Evolutionary conservation across 1,140 invertebrate species (phyloP).

Genomic region (Holcopasites calliopsidis): DNA sequence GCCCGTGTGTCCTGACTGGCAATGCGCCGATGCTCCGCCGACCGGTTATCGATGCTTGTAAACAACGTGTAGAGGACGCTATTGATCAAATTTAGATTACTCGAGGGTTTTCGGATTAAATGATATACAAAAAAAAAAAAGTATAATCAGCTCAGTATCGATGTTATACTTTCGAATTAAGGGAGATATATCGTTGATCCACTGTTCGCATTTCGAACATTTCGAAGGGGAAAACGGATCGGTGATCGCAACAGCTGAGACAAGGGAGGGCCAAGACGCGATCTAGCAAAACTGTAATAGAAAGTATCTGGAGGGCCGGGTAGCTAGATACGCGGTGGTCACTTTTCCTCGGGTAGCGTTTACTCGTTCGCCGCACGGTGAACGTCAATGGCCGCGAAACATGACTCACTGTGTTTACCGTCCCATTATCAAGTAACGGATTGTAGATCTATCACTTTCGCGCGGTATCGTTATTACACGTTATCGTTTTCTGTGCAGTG

Average conservation of each 20-base stretch:
- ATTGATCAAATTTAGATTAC: too few relatives aligned
- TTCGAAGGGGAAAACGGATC: neutral
- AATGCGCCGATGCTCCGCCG: neutral
- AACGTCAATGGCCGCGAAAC: slow-evolving; percentile 47
- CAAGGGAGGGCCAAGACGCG: slow-evolving; percentile 45
- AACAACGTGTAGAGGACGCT: too few relatives aligned
- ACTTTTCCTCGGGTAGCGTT: slow-evolving; percentile 30
- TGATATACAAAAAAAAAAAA: too few relatives aligned
- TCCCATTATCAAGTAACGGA: slow-evolving; percentile 56
- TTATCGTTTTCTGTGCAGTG: neutral
- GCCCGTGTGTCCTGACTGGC: slow-evolving; percentile 15
- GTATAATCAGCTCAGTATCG: too few relatives aligned
- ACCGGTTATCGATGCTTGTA: slow-evolving; percentile 15
- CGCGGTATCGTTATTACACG: neutral
- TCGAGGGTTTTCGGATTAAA: too few relatives aligned
- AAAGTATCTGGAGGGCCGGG: slow-evolving; percentile 40
- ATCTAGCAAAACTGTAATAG: slow-evolving; percentile 46
- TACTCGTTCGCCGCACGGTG: slow-evolving; percentile 17
- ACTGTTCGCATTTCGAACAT: too few relatives aligned
- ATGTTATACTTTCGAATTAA: too few relatives aligned
- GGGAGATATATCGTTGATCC: too few relatives aligned
- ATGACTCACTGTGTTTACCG: slow-evolving; percentile 54
- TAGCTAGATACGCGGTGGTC: slow-evolving; percentile 20
- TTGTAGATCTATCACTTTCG: slow-evolving; percentile 48
- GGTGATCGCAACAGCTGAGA: slow-evolving; percentile 31